Conservation (phyloP, 2,113 vertebrate species). For the Percopsis transmontana region DNA sequence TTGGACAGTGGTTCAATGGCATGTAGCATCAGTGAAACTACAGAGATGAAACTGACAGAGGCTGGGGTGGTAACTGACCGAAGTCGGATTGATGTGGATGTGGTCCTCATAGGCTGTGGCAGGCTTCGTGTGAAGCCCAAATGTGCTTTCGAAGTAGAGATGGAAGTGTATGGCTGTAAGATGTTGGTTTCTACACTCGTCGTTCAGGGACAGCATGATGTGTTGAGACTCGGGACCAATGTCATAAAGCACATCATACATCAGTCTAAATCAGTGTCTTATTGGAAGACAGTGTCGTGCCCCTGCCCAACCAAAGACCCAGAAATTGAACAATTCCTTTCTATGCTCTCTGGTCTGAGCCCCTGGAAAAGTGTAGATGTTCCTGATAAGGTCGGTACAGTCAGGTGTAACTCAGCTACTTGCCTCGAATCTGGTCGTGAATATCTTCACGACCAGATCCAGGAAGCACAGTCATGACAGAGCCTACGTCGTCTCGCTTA, state of each 20-base stretch:
- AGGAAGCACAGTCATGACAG: conserved; percentile 30
- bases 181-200: conserved; percentile 8
- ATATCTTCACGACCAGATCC: conserved; percentile 14
- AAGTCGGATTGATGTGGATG: not conserved
- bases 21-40: not conserved
- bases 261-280: conserved; percentile 5
- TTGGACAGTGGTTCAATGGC: conserved; percentile 4
- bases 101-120: not conserved
- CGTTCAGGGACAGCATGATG: conserved; percentile 6
- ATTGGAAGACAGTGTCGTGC: not conserved
- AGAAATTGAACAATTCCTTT: conserved; percentile 25
- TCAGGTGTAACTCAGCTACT: conserved; percentile 13
- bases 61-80: not conserved
- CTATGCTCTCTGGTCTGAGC: conserved; percentile 21
- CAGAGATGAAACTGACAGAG: not conserved
- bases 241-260: conserved; percentile 28
- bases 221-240: conserved; percentile 24
- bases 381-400: conserved; percentile 33
- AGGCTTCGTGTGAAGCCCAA: not conserved
- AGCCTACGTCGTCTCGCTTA: conserved; percentile 19
- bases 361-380: conserved; percentile 11
- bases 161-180: conserved; percentile 12
- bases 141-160: not conserved
- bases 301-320: not conserved
- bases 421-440: conserved; percentile 14